Conservation (phyloP, 2,113 vertebrate species). For the Garra rufa region DNA sequence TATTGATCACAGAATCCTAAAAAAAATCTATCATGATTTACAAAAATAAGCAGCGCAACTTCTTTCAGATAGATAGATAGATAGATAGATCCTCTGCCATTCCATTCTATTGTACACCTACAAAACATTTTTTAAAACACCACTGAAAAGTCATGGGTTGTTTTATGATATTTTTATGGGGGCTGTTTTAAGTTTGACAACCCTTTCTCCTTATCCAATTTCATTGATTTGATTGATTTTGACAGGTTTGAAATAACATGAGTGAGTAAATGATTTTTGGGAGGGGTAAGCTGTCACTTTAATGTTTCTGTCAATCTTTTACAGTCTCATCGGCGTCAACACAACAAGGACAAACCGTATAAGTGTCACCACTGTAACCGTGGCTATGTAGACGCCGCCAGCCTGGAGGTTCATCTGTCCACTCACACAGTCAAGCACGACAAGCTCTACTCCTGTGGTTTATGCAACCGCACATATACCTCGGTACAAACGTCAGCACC, state of each 20-base stretch:
- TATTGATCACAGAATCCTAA: background rate
- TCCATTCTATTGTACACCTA: background rate
- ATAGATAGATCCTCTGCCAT: background rate
- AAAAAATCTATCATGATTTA: background rate
- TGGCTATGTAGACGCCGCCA: constrained; percentile 91
- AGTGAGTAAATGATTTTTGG: background rate
- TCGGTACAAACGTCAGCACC: constrained; percentile 79
- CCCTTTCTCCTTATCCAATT: background rate
- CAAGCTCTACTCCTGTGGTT: constrained; percentile 95
- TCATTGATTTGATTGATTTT: background rate
- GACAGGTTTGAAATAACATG: background rate
- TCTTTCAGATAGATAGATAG: background rate
- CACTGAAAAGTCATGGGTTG: background rate
- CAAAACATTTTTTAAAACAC: background rate
- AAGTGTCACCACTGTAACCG: constrained; percentile 99
- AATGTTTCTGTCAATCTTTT: background rate
- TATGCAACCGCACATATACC: constrained; percentile 97
- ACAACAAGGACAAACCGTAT: constrained; percentile 99
- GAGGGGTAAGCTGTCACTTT: background rate
- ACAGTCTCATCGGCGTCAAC: constrained; percentile 98
- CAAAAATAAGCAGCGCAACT: background rate
- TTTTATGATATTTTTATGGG: background rate
- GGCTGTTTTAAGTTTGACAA: background rate
- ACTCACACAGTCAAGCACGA: constrained; percentile 98
- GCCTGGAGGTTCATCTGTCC: constrained; percentile 92